phyloP scores from a whole-genome alignment of 2,888 invertebrate species.

The Aleiodes leptofemur region DNA sequence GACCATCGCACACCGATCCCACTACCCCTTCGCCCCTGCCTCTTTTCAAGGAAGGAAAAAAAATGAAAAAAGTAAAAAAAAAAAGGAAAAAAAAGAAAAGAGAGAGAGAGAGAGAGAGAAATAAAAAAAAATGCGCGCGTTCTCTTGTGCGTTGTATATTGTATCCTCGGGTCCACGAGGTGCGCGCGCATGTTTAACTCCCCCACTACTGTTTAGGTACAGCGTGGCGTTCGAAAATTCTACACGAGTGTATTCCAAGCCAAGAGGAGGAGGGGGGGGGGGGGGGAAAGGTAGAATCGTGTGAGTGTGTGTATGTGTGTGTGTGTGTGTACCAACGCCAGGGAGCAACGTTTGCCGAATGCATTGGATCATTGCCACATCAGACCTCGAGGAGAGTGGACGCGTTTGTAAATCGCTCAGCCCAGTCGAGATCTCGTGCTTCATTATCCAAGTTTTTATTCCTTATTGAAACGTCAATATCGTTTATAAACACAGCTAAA shows the following conservation, averaged over 20 bases:
- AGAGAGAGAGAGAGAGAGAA: background rate
- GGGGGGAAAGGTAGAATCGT: conserved; percentile 35
- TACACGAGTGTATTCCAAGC: conserved; percentile 17
- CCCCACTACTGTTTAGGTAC: conserved; percentile 34
- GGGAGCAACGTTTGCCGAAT: conserved; percentile 66
- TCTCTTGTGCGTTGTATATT: conserved; percentile 24
- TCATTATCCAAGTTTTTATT: conserved; percentile 28
- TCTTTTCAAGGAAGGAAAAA: too few species aligned
- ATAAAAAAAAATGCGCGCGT: conserved; percentile 34
- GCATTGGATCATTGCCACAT: conserved; percentile 72
- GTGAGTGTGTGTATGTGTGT: conserved; percentile 48
- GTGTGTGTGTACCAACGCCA: conserved; percentile 57
- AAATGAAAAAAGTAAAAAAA: background rate
- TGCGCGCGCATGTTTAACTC: conserved; percentile 53
- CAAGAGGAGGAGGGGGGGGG: conserved; percentile 30
- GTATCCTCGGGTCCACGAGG: conserved; percentile 46
- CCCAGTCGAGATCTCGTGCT: conserved; percentile 70
- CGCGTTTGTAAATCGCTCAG: conserved; percentile 69
- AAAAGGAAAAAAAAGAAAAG: conserved; percentile 14
- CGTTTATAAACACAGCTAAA: conserved; percentile 1
- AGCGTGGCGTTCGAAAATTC: conserved; percentile 40
- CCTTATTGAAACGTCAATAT: background rate
- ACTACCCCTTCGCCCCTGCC: background rate
- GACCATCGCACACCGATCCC: conserved; percentile 32
- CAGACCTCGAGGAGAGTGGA: conserved; percentile 74